Evolutionary conservation across 1,140 invertebrate species (phyloP).

Genomic region (Adelges cooleyi): DNA sequence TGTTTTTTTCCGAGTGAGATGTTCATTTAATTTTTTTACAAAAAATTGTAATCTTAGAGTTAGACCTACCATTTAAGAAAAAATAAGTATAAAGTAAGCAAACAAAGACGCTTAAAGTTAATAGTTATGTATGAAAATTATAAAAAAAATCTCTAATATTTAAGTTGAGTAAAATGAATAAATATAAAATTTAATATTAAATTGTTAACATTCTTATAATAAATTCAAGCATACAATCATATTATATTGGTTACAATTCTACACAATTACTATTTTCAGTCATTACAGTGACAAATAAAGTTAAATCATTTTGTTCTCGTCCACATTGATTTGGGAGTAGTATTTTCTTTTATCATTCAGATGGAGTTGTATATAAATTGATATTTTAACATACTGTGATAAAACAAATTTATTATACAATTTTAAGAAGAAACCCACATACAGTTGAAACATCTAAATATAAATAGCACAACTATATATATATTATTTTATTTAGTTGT

Average conservation of each 20-base stretch:
- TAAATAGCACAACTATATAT: conserved; percentile 12
- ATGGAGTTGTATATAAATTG: background rate
- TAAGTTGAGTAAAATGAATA: conserved; percentile 28
- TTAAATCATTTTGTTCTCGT: conserved; percentile 20
- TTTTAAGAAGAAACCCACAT: conserved; percentile 6
- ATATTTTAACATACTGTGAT: conserved; percentile 14
- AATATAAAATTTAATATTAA: conserved; percentile 28
- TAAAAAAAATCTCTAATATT: conserved; percentile 29
- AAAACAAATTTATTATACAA: conserved; percentile 1
- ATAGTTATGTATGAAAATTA: conserved; percentile 28
- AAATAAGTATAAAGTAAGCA: conserved; percentile 23
- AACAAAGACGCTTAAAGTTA: conserved; percentile 23
- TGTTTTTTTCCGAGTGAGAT: too few species aligned
- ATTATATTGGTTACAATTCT: too few species aligned
- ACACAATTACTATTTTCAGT: conserved; percentile 20
- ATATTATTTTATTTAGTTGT: conserved; percentile 11
- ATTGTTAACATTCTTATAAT: conserved; percentile 28
- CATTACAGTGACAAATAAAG: conserved; percentile 19
- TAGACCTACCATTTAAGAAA: background rate
- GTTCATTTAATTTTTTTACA: too few species aligned
- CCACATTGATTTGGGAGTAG: background rate
- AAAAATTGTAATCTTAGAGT: too few species aligned
- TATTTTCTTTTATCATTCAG: background rate
- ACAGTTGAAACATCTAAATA: conserved; percentile 18
- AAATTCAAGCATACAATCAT: conserved; percentile 21